phyloP scores from a whole-genome alignment of 2,797 vertebrate genomes.

The Hoplostethus atlanticus region DNA sequence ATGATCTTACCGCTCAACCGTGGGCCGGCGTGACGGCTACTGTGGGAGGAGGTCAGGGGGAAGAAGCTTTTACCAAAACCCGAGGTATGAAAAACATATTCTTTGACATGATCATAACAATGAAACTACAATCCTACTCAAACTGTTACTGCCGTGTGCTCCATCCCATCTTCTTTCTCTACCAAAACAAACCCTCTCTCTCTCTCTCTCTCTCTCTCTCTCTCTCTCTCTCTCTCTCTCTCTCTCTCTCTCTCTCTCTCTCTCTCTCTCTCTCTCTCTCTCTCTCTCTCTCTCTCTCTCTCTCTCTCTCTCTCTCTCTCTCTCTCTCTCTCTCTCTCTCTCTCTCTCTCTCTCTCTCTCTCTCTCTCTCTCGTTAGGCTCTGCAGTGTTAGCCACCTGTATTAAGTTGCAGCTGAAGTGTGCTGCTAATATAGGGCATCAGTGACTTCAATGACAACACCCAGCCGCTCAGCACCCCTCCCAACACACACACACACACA shows the following conservation, averaged over 20 bases:
- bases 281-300: not conserved
- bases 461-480: slow-evolving; percentile 23
- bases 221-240: slow-evolving; percentile 32
- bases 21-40: too few species aligned
- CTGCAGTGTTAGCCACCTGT: slow-evolving; percentile 26
- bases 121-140: too few species aligned
- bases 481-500: slow-evolving; percentile 17
- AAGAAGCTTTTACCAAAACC: not conserved
- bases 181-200: slow-evolving; percentile 34
- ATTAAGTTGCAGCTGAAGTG: slow-evolving; percentile 67
- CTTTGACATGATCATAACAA: too few species aligned
- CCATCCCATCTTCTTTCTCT: not conserved
- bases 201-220: slow-evolving; percentile 1
- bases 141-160: too few species aligned
- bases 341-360: not conserved
- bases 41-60: too few species aligned
- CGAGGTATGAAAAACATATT: not conserved
- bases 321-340: slow-evolving; percentile 19
- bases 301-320: slow-evolving; percentile 22
- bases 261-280: slow-evolving; percentile 37
- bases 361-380: slow-evolving; percentile 38
- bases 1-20: too few species aligned
- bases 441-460: slow-evolving; percentile 68
- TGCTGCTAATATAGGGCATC: slow-evolving; percentile 79
- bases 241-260: slow-evolving; percentile 37